A percentile compares a stretch with the other conserved stretches of the same genome.
These are phyloP conservation scores for Melinaea menophilus DNA, from an alignment of 2,888 invertebrate genomes.

Conservation along the genomic window DNA sequence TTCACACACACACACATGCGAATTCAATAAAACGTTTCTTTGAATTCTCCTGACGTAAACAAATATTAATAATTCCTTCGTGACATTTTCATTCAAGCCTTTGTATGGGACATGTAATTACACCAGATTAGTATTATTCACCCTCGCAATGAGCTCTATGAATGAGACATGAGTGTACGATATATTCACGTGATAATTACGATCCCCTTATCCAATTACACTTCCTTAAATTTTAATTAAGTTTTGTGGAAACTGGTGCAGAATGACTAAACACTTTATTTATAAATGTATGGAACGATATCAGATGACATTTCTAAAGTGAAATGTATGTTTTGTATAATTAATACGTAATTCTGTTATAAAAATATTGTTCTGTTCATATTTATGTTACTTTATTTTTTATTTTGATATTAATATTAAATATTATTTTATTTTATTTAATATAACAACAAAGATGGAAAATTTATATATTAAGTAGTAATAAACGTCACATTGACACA, in stretches of 20 bases:
- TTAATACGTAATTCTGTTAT: too few relatives aligned
- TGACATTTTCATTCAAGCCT: neutral
- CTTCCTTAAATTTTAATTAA: slow-evolving; percentile 23
- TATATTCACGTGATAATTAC: slow-evolving; percentile 25
- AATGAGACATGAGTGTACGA: slow-evolving; percentile 28
- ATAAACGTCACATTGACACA: too few relatives aligned
- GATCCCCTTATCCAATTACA: slow-evolving; percentile 21
- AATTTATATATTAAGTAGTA: too few relatives aligned
- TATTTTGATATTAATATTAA: too few relatives aligned
- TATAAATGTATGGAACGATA: neutral
- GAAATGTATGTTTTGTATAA: too few relatives aligned
- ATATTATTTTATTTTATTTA: too few relatives aligned
- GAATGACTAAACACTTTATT: neutral
- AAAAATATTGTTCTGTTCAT: too few relatives aligned
- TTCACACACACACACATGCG: neutral
- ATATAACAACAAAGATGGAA: too few relatives aligned
- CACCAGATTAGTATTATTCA: slow-evolving; percentile 19
- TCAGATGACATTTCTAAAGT: too few relatives aligned
- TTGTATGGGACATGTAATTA: slow-evolving; percentile 17
- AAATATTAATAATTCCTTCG: neutral
- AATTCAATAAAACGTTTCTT: neutral
- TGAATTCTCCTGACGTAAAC: neutral
- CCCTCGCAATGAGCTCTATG: slow-evolving; percentile 24
- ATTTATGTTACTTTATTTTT: too few relatives aligned
- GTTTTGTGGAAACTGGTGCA: neutral